Base-by-base conservation (phyloP, 2,797 vertebrate genomes). In the Premnoplex brunnescens region DNA sequence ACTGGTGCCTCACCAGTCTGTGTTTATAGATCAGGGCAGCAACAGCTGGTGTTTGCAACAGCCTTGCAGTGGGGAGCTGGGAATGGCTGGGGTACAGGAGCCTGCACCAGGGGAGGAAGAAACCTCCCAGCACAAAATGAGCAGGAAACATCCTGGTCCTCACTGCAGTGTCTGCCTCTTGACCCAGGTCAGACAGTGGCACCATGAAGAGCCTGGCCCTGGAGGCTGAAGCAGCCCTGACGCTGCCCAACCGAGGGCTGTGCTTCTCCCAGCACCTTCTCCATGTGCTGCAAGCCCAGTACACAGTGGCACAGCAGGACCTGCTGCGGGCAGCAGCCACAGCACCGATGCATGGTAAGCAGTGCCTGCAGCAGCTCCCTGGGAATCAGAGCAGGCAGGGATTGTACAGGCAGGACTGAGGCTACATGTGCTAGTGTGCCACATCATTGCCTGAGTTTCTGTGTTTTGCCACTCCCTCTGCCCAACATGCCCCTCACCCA, bases 271-370 rank as follows among this genome's bases (percentile, higher is more conserved):
- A 86, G 69, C 96, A 97, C 75, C 97, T 99, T 59, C 96, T 98
- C 41, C 88, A 95, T 8, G 8, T 98, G 94, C 97, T 99, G 68
- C 91, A 97, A 68, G 95, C 98, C 63, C 99, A 99, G 56, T 98
- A 98, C 41, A 34, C 96, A 19, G 95, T 82, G 5, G 99, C 99
- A 3, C 90, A 90, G 80, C 93, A 34, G 30, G 98, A 99, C 89
- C 97, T 99, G 97, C 97, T 99, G 96, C 97, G 78, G 19, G 98
- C 99, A 56, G 98, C 99, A 34, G 98, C 97, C 91, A 97, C 97
- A 0, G 97, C 97, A 2, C 98, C 99, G 0, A 97, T 99, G 85
- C 99, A 99, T 0, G 98, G 99, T 99, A 88, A 22, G 79, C 1
- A 4, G 82, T 27, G 51, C 48, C 83, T 36, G 12, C 56, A 21